These are phyloP conservation scores for Leptopilina drosophilae DNA, from an alignment of 2,888 invertebrate genomes.

Conservation along the genomic window DNA sequence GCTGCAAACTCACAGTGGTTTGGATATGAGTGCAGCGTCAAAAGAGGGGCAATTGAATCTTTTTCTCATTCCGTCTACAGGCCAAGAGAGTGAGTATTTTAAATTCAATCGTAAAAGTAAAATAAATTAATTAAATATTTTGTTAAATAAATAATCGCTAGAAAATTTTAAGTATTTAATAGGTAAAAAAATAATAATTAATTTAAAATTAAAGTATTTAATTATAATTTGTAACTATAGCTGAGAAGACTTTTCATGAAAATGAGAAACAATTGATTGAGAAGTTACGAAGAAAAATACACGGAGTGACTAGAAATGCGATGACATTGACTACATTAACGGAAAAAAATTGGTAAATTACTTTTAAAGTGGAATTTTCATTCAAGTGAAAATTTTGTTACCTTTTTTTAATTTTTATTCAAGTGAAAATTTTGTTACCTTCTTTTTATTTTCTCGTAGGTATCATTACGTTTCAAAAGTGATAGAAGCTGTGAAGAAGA, in stretches of 20 bases:
- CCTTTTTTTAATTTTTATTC: no score
- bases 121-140: no score
- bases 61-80: conserved; percentile 83
- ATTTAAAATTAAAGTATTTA: no score
- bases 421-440: no score
- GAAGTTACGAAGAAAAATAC: conserved; percentile 84
- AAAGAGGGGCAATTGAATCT: conserved; percentile 84
- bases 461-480: conserved; percentile 89
- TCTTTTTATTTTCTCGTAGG: conserved; percentile 69
- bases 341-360: conserved; percentile 86
- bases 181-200: no score
- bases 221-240: conserved; percentile 54
- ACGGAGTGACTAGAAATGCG: conserved; percentile 83
- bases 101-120: not conserved
- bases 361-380: no score
- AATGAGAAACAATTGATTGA: conserved; percentile 80
- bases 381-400: no score
- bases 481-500: conserved; percentile 91
- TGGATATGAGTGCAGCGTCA: conserved; percentile 81
- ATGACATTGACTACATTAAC: conserved; percentile 86
- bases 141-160: no score
- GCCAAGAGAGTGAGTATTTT: conserved; percentile 73
- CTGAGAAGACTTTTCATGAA: conserved; percentile 64
- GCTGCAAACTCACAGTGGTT: conserved; percentile 82
- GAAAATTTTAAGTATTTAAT: no score